Conservation (phyloP, 2,797 vertebrate species). For the Falco peregrinus region DNA sequence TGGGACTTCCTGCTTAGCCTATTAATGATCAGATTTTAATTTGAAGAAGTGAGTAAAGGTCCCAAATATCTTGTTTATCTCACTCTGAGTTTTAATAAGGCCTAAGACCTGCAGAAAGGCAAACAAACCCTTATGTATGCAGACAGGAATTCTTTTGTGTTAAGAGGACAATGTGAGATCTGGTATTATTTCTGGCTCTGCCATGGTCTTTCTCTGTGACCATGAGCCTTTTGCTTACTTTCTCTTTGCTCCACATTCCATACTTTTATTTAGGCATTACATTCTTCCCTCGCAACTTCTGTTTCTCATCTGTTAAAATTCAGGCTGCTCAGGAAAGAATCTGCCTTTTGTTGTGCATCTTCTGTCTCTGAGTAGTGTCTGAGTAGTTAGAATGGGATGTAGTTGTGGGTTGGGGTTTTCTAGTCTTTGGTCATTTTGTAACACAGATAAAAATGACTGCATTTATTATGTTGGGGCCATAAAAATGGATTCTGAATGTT, state of each 20-base stretch:
- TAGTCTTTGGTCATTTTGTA: not conserved
- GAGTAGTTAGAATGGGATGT: not conserved
- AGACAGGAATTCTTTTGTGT: not conserved
- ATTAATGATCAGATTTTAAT: not conserved
- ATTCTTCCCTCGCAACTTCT: not conserved
- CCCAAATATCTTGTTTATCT: not conserved
- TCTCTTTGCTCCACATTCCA: not conserved
- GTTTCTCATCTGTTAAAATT: not conserved
- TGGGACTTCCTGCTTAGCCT: not conserved
- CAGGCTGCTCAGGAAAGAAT: not conserved
- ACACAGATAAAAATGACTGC: not conserved
- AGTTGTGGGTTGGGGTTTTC: not conserved
- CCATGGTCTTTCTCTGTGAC: not conserved
- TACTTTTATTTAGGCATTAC: not conserved
- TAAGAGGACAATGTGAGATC: not conserved
- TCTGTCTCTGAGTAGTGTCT: not conserved
- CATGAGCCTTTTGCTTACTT: not conserved
- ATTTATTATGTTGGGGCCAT: not conserved
- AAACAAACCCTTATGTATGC: not conserved
- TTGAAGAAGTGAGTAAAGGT: not conserved
- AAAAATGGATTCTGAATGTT: not conserved
- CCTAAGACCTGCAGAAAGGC: not conserved
- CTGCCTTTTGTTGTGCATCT: not conserved
- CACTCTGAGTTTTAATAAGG: not conserved
- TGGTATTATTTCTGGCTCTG: not conserved